Evolutionary conservation across 1,140 invertebrate species (phyloP), one percentile per base, ranked within the genome.

Genomic region (Tetragnatha versicolor): DNA sequence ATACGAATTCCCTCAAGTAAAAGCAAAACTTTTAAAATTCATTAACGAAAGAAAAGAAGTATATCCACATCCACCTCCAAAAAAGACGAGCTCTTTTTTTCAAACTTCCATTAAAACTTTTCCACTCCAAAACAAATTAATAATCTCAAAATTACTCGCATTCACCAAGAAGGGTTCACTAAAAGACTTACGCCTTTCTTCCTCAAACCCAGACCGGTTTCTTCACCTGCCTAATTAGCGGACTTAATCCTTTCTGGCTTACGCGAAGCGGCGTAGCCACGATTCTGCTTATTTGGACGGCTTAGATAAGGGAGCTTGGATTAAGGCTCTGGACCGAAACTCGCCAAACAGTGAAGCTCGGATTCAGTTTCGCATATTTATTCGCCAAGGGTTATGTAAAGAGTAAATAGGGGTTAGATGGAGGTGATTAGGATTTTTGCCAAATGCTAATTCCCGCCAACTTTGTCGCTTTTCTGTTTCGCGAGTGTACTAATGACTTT

Each of bases 221-320:
- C 63, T 45, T 66, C 60, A 45, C 63, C 37, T 66, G 53, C 25
- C 27, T 66, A 66, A 66, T 66, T 66, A 66, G 42, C 27, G 17
- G 29, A 66, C 39, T 45, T 66, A 66, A 66, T 66, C 63, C 63
- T 37, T 29, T 22, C 20, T 47, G 63, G 63, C 35, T 66, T 29
- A 66, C n/a, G 10, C 25, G 35, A 12, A 5, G 9, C 42, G 14
- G 17, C 17, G 22, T 14, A 29, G 27, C 39, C 27, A 25, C 25
- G 31, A 29, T 29, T 66, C 47, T 29, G 39, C 42, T 66, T 66
- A 66, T 66, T 66, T 47, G 6, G 42, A 25, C n/a, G 42, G 14
- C 37, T 66, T 47, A 66, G 22, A 31, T 37, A 66, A 14, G 25
- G 47, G 17, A 47, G 14, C 22, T 17, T 47, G 3, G 53, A 31